Evolutionary conservation across 1,140 invertebrate genomes (phyloP).

Genomic region (Drosophila nigrodunni): DNA sequence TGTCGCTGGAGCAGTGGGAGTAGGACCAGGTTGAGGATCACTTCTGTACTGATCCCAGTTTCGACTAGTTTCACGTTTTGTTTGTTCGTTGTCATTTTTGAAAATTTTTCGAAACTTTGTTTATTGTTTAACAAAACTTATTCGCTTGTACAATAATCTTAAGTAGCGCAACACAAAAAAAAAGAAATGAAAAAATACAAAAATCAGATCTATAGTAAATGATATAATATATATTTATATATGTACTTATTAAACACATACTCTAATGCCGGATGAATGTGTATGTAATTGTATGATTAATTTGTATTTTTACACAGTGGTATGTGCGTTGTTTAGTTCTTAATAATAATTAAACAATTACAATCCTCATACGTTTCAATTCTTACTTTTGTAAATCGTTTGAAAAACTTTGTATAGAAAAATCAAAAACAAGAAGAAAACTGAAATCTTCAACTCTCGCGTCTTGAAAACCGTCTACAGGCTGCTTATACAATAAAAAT

Average conservation of each 20-base stretch:
- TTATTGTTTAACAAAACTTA: constrained; percentile 27
- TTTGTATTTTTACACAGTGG: constrained; percentile 58
- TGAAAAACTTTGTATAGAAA: constrained; percentile 61
- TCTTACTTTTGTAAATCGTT: constrained; percentile 56
- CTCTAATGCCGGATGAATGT: constrained; percentile 24
- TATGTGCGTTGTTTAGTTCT: constrained; percentile 52
- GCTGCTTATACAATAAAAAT: constrained; percentile 78
- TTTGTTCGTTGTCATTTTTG: constrained; percentile 50
- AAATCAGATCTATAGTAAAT: constrained; percentile 48
- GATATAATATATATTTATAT: constrained; percentile 48
- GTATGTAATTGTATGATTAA: constrained; percentile 31
- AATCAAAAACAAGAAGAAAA: constrained; percentile 62
- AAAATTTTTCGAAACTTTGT: constrained; percentile 40
- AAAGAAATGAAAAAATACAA: constrained; percentile 2
- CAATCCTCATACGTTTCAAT: constrained; percentile 19
- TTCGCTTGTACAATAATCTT: constrained; percentile 79
- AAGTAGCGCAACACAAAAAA: constrained; percentile 59
- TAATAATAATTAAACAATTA: constrained; percentile 23
- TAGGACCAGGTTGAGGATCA: not conserved
- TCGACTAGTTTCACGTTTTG: constrained; percentile 31
- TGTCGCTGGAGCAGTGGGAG: not conserved
- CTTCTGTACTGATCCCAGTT: not conserved
- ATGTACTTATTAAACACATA: constrained; percentile 27
- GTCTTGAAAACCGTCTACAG: constrained; percentile 74
- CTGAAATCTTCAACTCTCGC: constrained; percentile 63